These are phyloP conservation scores for Zygaena filipendulae DNA, from an alignment of 2,888 invertebrate genomes.

Conservation along the genomic window DNA sequence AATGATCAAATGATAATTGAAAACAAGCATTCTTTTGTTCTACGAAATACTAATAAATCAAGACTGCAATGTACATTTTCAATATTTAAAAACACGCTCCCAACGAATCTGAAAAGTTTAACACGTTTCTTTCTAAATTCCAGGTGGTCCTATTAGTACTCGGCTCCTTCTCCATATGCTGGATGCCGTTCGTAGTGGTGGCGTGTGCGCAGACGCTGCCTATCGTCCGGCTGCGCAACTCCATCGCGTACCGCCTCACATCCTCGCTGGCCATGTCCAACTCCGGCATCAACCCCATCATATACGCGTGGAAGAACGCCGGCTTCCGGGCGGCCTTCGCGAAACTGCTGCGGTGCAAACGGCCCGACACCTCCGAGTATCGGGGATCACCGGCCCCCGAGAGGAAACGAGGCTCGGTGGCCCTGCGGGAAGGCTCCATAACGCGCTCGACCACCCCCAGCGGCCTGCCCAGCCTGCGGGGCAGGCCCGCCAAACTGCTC, in stretches of 20 bases:
- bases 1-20: too few species aligned
- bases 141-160: constrained; percentile 82
- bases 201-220: constrained; percentile 71
- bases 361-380: constrained; percentile 69
- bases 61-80: too few species aligned
- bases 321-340: constrained; percentile 80
- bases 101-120: too few species aligned
- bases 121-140: too few species aligned
- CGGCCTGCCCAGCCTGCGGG: constrained; percentile 37
- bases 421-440: constrained; percentile 54
- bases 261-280: constrained; percentile 82
- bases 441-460: constrained; percentile 45
- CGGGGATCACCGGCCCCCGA: constrained; percentile 68
- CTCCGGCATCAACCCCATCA: constrained; percentile 83
- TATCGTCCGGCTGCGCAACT: constrained; percentile 56
- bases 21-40: too few species aligned
- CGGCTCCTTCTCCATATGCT: constrained; percentile 83
- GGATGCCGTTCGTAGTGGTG: constrained; percentile 82
- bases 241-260: constrained; percentile 71
- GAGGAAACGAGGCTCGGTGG: constrained; percentile 57
- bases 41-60: too few species aligned
- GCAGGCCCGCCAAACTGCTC: constrained; percentile 47
- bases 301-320: constrained; percentile 87
- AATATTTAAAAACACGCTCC: too few species aligned
- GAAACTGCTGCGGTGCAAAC: constrained; percentile 73